Base-by-base conservation (phyloP, 1,140 invertebrate species). In the Drosophila oshimai region DNA sequence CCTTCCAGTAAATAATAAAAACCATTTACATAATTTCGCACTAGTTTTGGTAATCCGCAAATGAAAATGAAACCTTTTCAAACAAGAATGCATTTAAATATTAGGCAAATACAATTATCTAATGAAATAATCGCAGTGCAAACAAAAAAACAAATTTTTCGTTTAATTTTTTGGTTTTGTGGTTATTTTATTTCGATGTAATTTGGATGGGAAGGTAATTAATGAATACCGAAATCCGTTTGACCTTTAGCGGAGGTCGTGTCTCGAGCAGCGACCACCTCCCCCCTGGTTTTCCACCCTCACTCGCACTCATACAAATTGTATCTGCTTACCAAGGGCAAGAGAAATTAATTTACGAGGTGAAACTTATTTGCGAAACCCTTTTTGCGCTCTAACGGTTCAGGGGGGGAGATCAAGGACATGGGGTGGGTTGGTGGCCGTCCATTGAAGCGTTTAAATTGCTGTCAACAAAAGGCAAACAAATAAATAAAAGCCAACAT, bases 391-490 rank as follows among this genome's bases (percentile, higher is more conserved):
- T 72, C 54, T 49, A 50, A 39, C 54, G 53, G 67, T 26, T 10
- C 39, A 15, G 18, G 55, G 62, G 22, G 13, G 26, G 24, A 20
- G 53, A 33, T 50, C 18, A 20, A 3, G 44, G 13, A 0, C 6
- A n/a, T n/a, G 33, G 5, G 42, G 10, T 3, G 24, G 62, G 4
- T 24, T 39, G 37, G 28, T 13, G 46, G 47, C 39, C 53, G 71
- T 80, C 80, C 80, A 84, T 84, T 84, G 80, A 84, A 84, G 80
- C 81, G 81, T 84, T 87, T 87, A 84, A 84, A 84, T 84, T 84
- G 80, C 80, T 84, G 80, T 84, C 80, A 84, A 84, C 80, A 87
- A 86, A 84, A 84, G 80, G 81, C 71, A 84, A 84, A 80, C 80
- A 84, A 84, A 84, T 84, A 84, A 84, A 84, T 84, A 84, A 84